Percentiles rank a stretch among this genome's conserved stretches.
Conservation (phyloP, 2,113 vertebrate genomes). For the Macquaria australasica region DNA sequence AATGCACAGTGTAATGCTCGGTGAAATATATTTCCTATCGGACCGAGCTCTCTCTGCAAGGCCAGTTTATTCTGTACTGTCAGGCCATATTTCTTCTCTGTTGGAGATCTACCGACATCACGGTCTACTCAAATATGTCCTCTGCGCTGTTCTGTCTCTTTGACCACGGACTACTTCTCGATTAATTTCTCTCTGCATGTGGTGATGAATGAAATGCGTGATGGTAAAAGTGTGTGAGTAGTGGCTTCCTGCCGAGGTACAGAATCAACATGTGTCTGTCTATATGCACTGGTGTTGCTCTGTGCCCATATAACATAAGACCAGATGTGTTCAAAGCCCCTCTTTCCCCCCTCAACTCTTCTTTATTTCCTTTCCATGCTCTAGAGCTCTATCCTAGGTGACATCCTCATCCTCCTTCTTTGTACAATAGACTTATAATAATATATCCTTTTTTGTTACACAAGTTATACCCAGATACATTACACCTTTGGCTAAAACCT, state of each 20-base stretch:
- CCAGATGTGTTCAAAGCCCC: not conserved
- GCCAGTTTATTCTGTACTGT: not conserved
- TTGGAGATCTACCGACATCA: conserved; percentile 3
- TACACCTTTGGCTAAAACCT: not conserved
- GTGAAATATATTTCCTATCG: not conserved
- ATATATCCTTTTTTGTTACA: not conserved
- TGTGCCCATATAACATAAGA: not conserved
- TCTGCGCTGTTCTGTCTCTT: conserved; percentile 5
- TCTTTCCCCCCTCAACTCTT: not conserved
- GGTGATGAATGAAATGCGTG: conserved; percentile 17
- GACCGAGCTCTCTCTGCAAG: not conserved
- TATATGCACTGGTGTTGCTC: conserved; percentile 7
- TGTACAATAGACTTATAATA: not conserved
- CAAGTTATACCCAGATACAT: not conserved
- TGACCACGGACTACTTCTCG: conserved; percentile 31
- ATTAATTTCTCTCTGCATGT: conserved; percentile 27
- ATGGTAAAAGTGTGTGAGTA: not conserved
- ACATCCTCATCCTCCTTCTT: not conserved
- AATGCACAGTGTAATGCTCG: not conserved
- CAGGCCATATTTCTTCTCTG: not conserved
- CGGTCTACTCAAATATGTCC: conserved; percentile 27
- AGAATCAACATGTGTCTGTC: conserved; percentile 23
- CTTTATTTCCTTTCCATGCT: not conserved
- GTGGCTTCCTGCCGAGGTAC: conserved; percentile 21
- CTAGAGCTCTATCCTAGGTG: not conserved